A percentile compares a stretch with the other conserved stretches of the same genome.
Conservation (phyloP, 2,113 vertebrate species). For the Tiliqua scincoides region DNA sequence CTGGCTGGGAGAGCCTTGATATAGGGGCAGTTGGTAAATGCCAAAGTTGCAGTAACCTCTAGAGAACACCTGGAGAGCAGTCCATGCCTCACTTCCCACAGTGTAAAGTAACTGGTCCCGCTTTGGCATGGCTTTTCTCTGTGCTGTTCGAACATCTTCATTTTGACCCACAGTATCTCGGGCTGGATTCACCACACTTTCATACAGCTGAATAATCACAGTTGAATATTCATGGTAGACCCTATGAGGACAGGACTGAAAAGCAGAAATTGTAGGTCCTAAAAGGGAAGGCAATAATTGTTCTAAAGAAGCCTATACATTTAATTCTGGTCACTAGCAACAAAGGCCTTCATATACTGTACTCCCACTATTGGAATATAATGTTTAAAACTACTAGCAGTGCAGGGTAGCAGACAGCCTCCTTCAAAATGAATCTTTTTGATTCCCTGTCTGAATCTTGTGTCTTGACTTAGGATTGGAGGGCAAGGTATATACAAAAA, state of each 20-base stretch:
- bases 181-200: background rate
- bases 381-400: too few relatives aligned
- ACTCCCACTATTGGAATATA: background rate
- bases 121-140: background rate
- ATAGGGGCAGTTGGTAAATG: conserved; percentile 53
- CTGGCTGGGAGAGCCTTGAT: conserved; percentile 52
- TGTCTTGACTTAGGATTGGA: background rate
- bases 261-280: background rate
- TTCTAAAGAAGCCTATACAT: background rate
- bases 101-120: background rate
- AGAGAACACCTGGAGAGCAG: conserved; percentile 50
- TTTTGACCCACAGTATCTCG: background rate
- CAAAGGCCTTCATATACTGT: background rate
- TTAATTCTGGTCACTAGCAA: background rate
- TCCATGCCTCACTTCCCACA: conserved; percentile 45
- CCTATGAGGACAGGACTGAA: conserved; percentile 48
- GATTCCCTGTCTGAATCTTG: background rate
- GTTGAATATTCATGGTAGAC: conserved; percentile 41
- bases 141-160: background rate
- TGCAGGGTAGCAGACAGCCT: background rate
- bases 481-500: background rate
- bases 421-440: background rate
- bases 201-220: conserved; percentile 49
- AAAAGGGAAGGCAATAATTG: background rate
- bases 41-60: conserved; percentile 50